These are phyloP conservation scores for Gymnoscopelus braueri DNA, from an alignment of 2,797 vertebrate genomes.

Conservation along the genomic window DNA sequence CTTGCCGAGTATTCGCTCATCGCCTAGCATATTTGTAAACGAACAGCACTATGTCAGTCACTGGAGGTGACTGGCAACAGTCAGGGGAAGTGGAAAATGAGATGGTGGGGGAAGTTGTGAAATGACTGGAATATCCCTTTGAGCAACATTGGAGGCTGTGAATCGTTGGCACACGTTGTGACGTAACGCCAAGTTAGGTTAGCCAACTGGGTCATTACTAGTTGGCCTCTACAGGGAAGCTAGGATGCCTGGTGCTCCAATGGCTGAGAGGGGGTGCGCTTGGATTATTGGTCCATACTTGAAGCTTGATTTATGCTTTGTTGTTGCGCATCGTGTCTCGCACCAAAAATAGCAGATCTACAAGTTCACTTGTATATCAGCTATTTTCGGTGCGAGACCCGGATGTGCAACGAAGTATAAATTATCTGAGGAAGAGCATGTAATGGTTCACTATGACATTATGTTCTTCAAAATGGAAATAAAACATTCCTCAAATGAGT, in stretches of 20 bases:
- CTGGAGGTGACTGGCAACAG: slow-evolving; percentile 47
- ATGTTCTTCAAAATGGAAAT: not conserved
- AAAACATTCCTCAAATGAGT: not conserved
- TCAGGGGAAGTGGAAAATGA: slow-evolving; percentile 51
- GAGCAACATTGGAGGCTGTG: slow-evolving; percentile 38
- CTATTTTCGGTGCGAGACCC: too few species aligned
- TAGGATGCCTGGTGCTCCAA: slow-evolving; percentile 17
- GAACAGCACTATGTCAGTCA: slow-evolving; percentile 19
- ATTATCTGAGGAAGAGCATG: not conserved
- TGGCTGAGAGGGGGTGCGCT: slow-evolving; percentile 20
- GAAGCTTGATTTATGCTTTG: not conserved
- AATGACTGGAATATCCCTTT: slow-evolving; percentile 65
- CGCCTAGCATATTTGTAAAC: slow-evolving; percentile 20
- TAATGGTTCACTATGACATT: slow-evolving; percentile 2
- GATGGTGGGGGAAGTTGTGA: slow-evolving; percentile 48
- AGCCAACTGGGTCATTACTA: slow-evolving; percentile 70
- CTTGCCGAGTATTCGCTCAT: slow-evolving; percentile 29
- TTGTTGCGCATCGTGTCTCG: too few species aligned
- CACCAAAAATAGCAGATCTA: too few species aligned
- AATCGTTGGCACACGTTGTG: slow-evolving; percentile 50
- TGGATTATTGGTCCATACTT: slow-evolving; percentile 5
- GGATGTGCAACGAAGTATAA: too few species aligned
- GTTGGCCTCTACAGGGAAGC: slow-evolving; percentile 35
- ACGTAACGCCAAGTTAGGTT: slow-evolving; percentile 44
- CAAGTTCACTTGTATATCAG: too few species aligned